Conservation (phyloP, 2,797 vertebrate species). For the Adrianichthys oophorus region DNA sequence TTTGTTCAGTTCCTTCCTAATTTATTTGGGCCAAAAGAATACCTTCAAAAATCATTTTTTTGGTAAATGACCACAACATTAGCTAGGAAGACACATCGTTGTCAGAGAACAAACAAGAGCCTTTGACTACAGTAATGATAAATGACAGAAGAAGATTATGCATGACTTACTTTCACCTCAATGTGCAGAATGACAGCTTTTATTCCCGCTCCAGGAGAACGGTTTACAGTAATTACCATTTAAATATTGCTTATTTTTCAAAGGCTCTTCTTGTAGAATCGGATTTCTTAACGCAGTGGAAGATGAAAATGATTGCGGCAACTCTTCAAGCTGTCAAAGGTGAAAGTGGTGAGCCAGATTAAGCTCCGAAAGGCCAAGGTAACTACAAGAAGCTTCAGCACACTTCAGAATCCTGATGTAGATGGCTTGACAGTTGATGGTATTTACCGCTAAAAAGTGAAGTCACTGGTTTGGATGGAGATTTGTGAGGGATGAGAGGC, state of each 20-base stretch:
- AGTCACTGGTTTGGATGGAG: slow-evolving; percentile 37
- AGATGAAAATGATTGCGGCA: background rate
- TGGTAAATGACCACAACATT: no score
- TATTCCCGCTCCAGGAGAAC: background rate
- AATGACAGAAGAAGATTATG: slow-evolving; percentile 11
- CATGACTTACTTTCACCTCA: slow-evolving; percentile 11
- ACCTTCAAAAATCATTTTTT: no score
- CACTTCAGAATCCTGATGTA: slow-evolving; percentile 33
- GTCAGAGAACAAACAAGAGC: background rate
- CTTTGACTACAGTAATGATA: slow-evolving; percentile 21
- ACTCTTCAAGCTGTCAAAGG: slow-evolving; percentile 19
- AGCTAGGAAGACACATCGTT: no score
- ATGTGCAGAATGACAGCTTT: background rate
- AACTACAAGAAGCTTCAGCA: slow-evolving; percentile 37
- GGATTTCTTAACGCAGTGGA: background rate
- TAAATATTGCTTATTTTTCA: background rate
- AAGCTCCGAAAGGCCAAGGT: slow-evolving; percentile 45
- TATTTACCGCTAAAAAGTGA: slow-evolving; percentile 47
- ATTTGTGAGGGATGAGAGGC: slow-evolving; percentile 26
- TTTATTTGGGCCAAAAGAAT: no score
- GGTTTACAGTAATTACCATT: background rate
- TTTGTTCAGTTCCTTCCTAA: no score
- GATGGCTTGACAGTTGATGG: slow-evolving; percentile 47
- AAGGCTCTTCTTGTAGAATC: no score
- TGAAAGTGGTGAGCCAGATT: slow-evolving; percentile 33